These are phyloP conservation scores for Acleris cristana DNA, from an alignment of 2,888 invertebrate genomes.

Conservation along the genomic window DNA sequence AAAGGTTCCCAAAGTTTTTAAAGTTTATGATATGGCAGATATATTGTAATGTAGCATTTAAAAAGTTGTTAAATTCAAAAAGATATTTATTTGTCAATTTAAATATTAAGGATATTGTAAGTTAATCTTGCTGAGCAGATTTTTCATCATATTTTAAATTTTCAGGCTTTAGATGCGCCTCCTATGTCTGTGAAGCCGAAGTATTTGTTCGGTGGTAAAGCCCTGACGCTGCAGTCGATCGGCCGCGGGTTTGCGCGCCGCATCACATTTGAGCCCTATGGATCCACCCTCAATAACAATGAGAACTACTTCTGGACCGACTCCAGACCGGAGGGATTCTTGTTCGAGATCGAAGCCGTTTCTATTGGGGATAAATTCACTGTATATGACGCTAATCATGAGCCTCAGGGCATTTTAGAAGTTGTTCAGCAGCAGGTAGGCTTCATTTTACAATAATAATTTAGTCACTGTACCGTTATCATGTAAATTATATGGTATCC, in stretches of 20 bases:
- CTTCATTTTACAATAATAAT: not conserved
- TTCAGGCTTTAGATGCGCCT: slow-evolving; percentile 76
- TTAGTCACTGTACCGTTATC: not conserved
- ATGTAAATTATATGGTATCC: not conserved
- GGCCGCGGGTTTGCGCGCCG: slow-evolving; percentile 90
- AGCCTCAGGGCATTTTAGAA: slow-evolving; percentile 87
- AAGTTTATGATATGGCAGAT: not conserved
- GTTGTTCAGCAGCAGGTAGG: slow-evolving; percentile 86
- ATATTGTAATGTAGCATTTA: not conserved
- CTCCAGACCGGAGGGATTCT: slow-evolving; percentile 88
- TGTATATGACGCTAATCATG: slow-evolving; percentile 87
- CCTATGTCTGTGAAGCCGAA: slow-evolving; percentile 76
- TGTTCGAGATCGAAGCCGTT: slow-evolving; percentile 87
- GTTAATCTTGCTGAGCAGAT: slow-evolving; percentile 41
- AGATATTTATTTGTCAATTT: not conserved
- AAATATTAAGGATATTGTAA: slow-evolving; percentile 11
- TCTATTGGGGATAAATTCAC: slow-evolving; percentile 88
- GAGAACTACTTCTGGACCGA: slow-evolving; percentile 91
- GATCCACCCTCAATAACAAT: slow-evolving; percentile 86
- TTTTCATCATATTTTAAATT: slow-evolving; percentile 57
- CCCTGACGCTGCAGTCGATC: slow-evolving; percentile 86
- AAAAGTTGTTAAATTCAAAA: not conserved
- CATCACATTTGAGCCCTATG: slow-evolving; percentile 87
- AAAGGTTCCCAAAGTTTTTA: slow-evolving; percentile 13
- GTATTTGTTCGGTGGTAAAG: slow-evolving; percentile 86